These are phyloP conservation scores for Brevimyrus niger DNA, from an alignment of 2,113 vertebrate species.

Conservation along the genomic window DNA sequence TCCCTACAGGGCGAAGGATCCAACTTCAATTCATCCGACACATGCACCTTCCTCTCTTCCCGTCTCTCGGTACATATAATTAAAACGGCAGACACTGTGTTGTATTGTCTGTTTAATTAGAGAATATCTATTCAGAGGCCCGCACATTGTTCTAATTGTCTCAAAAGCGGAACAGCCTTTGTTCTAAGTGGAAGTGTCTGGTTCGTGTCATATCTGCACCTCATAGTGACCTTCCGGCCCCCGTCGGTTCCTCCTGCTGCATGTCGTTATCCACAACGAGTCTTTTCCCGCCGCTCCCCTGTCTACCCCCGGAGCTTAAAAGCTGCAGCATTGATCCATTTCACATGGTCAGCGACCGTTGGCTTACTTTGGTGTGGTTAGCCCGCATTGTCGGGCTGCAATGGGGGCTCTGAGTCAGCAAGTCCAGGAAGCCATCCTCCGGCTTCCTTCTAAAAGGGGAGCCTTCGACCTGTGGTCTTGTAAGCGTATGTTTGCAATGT, in stretches of 20 bases:
- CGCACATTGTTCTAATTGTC: not conserved
- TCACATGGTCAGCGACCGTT: not conserved
- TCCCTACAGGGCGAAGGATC: not conserved
- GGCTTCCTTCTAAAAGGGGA: not conserved
- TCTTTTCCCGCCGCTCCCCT: not conserved
- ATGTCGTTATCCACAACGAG: not conserved
- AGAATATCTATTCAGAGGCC: not conserved
- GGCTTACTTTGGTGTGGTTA: not conserved
- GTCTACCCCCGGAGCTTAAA: not conserved
- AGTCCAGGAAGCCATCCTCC: not conserved
- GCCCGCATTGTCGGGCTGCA: not conserved
- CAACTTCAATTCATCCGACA: not conserved
- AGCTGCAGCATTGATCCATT: not conserved
- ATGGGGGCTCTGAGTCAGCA: conserved; percentile 4
- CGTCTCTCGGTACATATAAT: not conserved
- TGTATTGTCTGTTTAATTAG: not conserved
- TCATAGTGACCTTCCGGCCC: not conserved
- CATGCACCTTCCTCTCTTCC: not conserved
- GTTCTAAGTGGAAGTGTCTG: not conserved
- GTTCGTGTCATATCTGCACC: not conserved
- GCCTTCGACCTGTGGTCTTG: not conserved
- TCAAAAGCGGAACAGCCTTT: not conserved
- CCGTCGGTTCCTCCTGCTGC: not conserved
- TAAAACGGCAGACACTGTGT: not conserved
- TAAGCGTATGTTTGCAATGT: not conserved